Evolutionary conservation across 2,113 vertebrate species (phyloP), one percentile per base, ranked within the genome.

Genomic region (Spermophilus dauricus): DNA sequence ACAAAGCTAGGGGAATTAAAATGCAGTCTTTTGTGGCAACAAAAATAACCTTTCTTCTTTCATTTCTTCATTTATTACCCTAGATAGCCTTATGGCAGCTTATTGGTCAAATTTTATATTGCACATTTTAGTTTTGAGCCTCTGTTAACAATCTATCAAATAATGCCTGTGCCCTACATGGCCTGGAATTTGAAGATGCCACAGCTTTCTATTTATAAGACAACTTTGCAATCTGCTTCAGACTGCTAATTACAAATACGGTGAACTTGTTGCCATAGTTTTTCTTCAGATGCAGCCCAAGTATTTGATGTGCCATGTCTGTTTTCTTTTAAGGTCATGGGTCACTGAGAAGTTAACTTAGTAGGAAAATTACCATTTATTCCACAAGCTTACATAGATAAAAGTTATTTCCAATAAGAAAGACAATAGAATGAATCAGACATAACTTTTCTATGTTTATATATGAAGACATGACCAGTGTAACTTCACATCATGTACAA

Each of bases 211-310:
- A 89, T 91, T 80, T 80, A 80, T 53, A 86, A 89, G 51, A 83
- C 14, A 95, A 75, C 4, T 73, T 85, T 89, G 22, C 89, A 95
- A 56, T 39, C 12, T 12, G 70, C 95, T 75, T 84, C 42, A 94
- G 73, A 69, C 34, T 96, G 22, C 81, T 96, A 97, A 96, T 96
- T 96, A 90, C n/a, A 94, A 91, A 87, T 76, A 86, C 2, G 37
- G 72, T 93, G 63, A 97, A 95, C 56, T 95, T 94, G 28, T 48
- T 94, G 63, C 69, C 86, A 80, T 45, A 80, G 28, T 61, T 63
- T 83, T 80, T 94, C 91, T 89, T 86, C 26, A 63, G 30, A 91
- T 80, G 73, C 85, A 94, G 80, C 86, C 26, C 86, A 96, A 97
- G 63, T 80, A 76, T 32, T 76, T 53, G 34, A 72, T 39, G 20